Evolutionary conservation across 1,140 invertebrate genomes (phyloP).

Genomic region (Drosophila eugracilis): DNA sequence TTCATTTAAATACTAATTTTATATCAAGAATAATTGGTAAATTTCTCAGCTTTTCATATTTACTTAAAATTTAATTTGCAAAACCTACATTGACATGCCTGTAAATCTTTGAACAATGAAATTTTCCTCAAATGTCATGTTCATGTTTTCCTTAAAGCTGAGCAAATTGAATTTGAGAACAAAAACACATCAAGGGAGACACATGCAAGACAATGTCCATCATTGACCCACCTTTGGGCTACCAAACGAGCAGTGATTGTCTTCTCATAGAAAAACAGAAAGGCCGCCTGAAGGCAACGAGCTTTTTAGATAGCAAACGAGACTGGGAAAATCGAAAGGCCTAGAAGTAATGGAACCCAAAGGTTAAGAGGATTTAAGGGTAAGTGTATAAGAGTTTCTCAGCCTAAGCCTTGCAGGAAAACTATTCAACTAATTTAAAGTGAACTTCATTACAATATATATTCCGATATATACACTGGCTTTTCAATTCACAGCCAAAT

Average conservation of each 20-base stretch:
- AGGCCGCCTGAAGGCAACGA: slow-evolving; percentile 9
- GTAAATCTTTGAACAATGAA: not conserved
- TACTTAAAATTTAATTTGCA: not conserved
- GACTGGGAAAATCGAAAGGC: not conserved
- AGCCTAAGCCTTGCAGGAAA: not conserved
- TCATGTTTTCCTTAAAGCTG: not conserved
- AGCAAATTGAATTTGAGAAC: slow-evolving; percentile 30
- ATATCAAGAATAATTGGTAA: too few species aligned
- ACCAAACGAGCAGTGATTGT: slow-evolving; percentile 20
- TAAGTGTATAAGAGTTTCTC: not conserved
- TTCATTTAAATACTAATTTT: too few species aligned
- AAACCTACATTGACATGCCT: not conserved
- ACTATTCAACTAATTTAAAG: not conserved
- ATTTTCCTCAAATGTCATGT: not conserved
- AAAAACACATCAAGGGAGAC: slow-evolving; percentile 20
- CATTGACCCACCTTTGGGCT: slow-evolving; percentile 26
- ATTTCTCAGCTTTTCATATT: not conserved
- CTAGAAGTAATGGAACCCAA: slow-evolving; percentile 4
- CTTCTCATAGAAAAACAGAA: slow-evolving; percentile 8
- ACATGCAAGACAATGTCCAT: slow-evolving; percentile 45
- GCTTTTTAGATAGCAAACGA: slow-evolving; percentile 2
- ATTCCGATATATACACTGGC: not conserved
- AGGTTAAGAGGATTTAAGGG: slow-evolving; percentile 16
- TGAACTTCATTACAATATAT: not conserved
- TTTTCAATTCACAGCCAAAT: not conserved